A percentile compares a stretch with the other conserved stretches of the same genome.
phyloP scores from a whole-genome alignment of 2,113 vertebrate species.

The Acanthochromis polyacanthus region DNA sequence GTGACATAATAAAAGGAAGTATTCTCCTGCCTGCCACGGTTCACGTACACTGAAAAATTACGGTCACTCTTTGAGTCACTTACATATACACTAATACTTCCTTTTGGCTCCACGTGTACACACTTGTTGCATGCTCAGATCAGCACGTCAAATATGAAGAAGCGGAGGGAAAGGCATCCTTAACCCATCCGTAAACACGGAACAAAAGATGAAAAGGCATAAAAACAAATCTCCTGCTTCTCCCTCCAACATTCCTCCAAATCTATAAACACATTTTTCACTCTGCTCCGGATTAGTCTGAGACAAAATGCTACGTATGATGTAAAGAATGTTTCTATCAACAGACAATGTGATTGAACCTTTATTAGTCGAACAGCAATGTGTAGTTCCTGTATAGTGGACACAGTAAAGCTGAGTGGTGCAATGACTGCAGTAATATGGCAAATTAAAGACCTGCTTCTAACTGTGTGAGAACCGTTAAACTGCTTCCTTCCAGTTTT shows the following conservation, averaged over 20 bases:
- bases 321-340: neutral
- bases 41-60: neutral
- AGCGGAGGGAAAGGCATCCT: no score
- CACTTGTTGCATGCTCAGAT: no score
- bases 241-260: neutral
- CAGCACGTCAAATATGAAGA: neutral
- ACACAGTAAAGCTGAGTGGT: neutral
- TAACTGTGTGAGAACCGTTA: constrained; percentile 10
- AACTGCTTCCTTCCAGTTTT: constrained; percentile 17
- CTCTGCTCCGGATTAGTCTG: no score
- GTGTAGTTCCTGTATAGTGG: neutral
- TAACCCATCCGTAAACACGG: no score
- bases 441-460: constrained; percentile 5
- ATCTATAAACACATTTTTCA: neutral
- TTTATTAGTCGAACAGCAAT: constrained; percentile 49
- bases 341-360: neutral
- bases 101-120: no score
- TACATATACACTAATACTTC: neutral
- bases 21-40: neutral
- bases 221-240: no score
- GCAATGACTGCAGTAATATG: neutral
- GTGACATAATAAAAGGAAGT: neutral
- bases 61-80: neutral
- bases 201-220: neutral
- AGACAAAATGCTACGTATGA: no score